phyloP scores from a whole-genome alignment of 2,113 vertebrate species.

The Lutjanus erythropterus region DNA sequence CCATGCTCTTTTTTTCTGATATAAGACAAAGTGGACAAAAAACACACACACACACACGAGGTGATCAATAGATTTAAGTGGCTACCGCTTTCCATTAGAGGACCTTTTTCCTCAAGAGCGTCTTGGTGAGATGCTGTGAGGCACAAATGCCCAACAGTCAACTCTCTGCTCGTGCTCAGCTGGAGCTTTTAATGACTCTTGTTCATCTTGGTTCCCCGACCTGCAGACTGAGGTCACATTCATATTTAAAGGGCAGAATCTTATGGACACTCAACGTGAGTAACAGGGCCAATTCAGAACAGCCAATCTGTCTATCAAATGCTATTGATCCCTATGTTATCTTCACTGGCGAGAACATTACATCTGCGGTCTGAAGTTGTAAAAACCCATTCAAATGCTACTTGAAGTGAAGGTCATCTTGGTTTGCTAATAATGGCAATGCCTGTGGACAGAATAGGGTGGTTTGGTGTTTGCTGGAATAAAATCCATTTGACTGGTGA shows the following conservation, averaged over 20 bases:
- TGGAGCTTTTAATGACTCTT: constrained; percentile 23
- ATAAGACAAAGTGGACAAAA: neutral
- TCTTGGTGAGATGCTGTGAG: neutral
- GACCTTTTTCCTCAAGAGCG: neutral
- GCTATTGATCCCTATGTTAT: neutral
- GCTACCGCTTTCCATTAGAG: neutral
- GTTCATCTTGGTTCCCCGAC: constrained; percentile 26
- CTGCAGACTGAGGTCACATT: constrained; percentile 22
- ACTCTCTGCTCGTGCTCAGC: neutral
- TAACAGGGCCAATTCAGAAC: neutral
- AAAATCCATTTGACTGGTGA: constrained; percentile 35
- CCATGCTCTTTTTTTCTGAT: neutral
- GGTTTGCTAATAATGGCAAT: neutral
- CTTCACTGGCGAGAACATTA: neutral
- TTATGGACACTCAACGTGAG: neutral
- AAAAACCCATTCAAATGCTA: neutral
- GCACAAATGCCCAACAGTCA: constrained; percentile 4
- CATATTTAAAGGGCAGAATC: constrained; percentile 14
- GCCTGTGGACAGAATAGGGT: neutral
- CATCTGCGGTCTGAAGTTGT: neutral
- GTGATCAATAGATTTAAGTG: constrained; percentile 4
- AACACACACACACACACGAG: neutral
- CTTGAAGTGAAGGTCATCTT: neutral
- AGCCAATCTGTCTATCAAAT: constrained; percentile 4
- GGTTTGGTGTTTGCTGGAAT: constrained; percentile 9